Base-by-base conservation (phyloP, 2,797 vertebrate species). In the Lophius americanus region DNA sequence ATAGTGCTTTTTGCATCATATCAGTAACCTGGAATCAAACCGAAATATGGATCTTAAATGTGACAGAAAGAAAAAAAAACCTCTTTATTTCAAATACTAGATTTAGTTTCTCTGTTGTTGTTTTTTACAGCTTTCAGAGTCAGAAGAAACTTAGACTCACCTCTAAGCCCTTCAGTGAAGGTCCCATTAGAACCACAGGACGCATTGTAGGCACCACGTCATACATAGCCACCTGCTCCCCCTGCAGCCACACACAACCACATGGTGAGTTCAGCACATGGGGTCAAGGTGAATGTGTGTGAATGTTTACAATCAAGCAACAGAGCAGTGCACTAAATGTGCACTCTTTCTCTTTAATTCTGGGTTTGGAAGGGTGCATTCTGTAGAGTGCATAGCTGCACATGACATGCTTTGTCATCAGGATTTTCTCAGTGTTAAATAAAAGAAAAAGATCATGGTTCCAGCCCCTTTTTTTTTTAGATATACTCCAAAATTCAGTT, bases 1-100 rank as follows among this genome's bases (percentile, higher is more conserved):
- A 99, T 48, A 99, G 92, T 42, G 97, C 97, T 94, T 99, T 99
- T 87, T 99, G 98, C 98, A 99, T 99, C 98, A 99, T 99, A 89
- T 99, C 98, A 84, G 97, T 99, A 73, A 99, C 96, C 97, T 99
- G 64, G 9, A 86, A 86, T 67, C 10, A 36, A 36, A 77, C 14
- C 77, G 55, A 69, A 52, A 65, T 9, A 41, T 12, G 5, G 11
- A 47, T 38, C 52, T 64, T 6, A 47, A 43, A 59, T 38, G 8
- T 7, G 12, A 44, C 2, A 44, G 9, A 63, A 13, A 51, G 33
- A 70, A 35, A 61, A 37, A 3, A 51, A 1, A 11, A 39, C 23
- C 12, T 9, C 35, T 6, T 37, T 48, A 46, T 69, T 33, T n/a
- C 1, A 59, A 50, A 61, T 23, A 37, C 8, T 3, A 55, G n/a